Conservation (phyloP, 2,113 vertebrate genomes). For the Brienomyrus brachyistius region DNA sequence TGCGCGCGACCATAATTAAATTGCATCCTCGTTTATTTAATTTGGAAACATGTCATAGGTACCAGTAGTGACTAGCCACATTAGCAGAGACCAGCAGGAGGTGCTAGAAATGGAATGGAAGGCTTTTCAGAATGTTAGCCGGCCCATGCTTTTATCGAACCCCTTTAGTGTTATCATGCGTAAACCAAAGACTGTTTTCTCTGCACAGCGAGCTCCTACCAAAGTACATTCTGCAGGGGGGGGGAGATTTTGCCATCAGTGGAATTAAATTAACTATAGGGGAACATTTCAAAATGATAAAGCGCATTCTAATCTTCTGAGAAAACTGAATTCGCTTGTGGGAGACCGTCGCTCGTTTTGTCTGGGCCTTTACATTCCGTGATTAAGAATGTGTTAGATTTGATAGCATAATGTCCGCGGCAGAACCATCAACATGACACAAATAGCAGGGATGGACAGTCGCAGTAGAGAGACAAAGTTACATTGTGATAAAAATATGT, state of each 20-base stretch:
- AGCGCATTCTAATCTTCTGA: not conserved
- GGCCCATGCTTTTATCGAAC: not conserved
- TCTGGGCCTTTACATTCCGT: not conserved
- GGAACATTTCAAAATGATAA: not conserved
- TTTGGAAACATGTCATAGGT: not conserved
- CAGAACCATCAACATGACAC: not conserved
- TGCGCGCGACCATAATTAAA: not conserved
- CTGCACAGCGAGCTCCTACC: not conserved
- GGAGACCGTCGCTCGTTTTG: not conserved
- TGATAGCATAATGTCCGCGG: not conserved
- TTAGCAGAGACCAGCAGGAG: too few relatives aligned
- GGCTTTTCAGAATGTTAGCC: not conserved
- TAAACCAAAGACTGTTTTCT: not conserved
- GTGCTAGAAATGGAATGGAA: not conserved
- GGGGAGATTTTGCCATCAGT: not conserved
- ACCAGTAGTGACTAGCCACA: not conserved
- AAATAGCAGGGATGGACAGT: not conserved
- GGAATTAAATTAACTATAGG: not conserved
- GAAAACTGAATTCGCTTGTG: not conserved
- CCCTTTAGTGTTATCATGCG: not conserved
- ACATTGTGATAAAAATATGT: not conserved
- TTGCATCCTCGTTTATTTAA: not conserved
- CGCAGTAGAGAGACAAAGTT: not conserved
- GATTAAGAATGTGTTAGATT: conserved; percentile 2
- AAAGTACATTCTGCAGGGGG: not conserved